Evolutionary conservation across 2,797 vertebrate genomes (phyloP), one percentile per base, ranked within the genome.

Genomic region (Hylomyscus alleni): DNA sequence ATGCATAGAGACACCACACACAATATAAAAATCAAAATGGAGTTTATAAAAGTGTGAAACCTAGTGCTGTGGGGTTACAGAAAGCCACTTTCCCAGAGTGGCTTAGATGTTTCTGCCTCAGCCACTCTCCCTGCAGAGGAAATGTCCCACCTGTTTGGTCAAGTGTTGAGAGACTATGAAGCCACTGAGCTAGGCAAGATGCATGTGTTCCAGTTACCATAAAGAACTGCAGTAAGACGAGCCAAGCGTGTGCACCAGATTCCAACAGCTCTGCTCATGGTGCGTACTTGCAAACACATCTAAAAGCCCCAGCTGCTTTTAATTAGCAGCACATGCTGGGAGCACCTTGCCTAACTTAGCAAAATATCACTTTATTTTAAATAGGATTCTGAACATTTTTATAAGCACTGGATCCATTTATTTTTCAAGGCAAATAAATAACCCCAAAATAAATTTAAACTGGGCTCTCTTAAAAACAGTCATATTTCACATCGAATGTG

Each of bases 341-440:
- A 54, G 56, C 40, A 93, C 76, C 84, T 92, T n/a, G 40, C 62
- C 22, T 92, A 96, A 96, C 58, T 95, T 75, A 80, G 11, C 54
- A 92, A 94, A 97, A 50, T n/a, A 78, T 83, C 75, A 37, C 37
- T 94, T 87, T 4, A 34, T 77, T 92, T 94, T 56, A 91, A 95
- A 58, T 22, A 95, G 17, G 86, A 15, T 72, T 92, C 87, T 85
- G n/a, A 96, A 95, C 80, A 65, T 88, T 72, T 95, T 87, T 89
- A 73, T 78, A 75, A 96, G 54, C 52, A 90, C 54, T 95, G 67
- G 52, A 52, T 95, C 77, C 85, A 95, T 89, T 95, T 97, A 22
- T 96, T 97, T 87, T 96, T 95, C 76, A 97, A 95, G 92, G 96
- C 96, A 96, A 96, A 97, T 96, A 96, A 98, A 96, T 93, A 95